These are phyloP conservation scores for Platycheirus albimanus DNA, from an alignment of 2,888 invertebrate species.

Conservation along the genomic window DNA sequence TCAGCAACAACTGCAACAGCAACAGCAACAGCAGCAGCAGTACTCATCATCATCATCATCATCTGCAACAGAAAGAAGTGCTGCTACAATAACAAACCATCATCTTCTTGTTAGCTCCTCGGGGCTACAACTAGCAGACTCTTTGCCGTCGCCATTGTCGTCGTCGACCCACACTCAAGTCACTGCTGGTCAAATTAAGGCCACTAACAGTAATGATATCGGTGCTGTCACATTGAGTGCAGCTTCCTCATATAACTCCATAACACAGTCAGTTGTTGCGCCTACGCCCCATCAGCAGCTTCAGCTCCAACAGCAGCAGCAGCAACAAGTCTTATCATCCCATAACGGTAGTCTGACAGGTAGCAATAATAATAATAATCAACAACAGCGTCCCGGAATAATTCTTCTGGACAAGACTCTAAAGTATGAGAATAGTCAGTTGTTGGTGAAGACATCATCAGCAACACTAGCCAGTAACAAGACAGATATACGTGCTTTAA, in stretches of 20 bases:
- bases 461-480: constrained; percentile 42
- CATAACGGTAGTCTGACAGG: constrained; percentile 56
- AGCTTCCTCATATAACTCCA: constrained; percentile 58
- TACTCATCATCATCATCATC: constrained; percentile 7
- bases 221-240: constrained; percentile 53
- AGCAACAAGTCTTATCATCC: constrained; percentile 59
- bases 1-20: constrained; percentile 27
- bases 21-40: constrained; percentile 30
- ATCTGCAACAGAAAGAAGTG: constrained; percentile 26
- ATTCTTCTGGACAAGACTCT: constrained; percentile 63
- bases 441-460: constrained; percentile 58
- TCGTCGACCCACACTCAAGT: constrained; percentile 51
- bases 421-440: constrained; percentile 62
- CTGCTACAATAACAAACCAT: constrained; percentile 45
- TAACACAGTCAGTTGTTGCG: constrained; percentile 43
- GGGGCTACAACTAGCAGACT: constrained; percentile 36
- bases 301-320: constrained; percentile 50
- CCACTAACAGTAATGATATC: constrained; percentile 55
- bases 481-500: constrained; percentile 53
- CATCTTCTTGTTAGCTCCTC: constrained; percentile 31
- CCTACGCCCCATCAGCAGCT: constrained; percentile 47
- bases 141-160: constrained; percentile 49
- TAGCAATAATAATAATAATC: constrained; percentile 49
- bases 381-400: constrained; percentile 68
- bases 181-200: constrained; percentile 55